phyloP scores from a whole-genome alignment of 2,888 invertebrate species.

The Diarsia dahlii region DNA sequence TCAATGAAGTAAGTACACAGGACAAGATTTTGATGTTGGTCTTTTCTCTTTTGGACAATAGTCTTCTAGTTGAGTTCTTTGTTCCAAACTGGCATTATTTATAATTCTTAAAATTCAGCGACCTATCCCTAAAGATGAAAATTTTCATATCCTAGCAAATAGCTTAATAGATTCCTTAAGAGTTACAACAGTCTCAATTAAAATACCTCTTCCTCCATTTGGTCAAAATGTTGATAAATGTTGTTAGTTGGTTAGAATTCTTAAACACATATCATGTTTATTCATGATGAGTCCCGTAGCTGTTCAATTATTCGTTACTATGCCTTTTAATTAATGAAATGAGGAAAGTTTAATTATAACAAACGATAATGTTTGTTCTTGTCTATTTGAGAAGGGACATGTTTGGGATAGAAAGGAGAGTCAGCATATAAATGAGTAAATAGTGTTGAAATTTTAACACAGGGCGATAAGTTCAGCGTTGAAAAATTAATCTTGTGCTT shows the following conservation, averaged over 20 bases:
- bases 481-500: neutral
- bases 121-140: neutral
- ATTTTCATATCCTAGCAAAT: conserved; percentile 17
- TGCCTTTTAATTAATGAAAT: conserved; percentile 65
- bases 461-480: neutral
- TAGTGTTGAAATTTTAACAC: neutral
- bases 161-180: neutral
- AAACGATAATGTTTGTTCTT: conserved; percentile 59
- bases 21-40: neutral
- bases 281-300: conserved; percentile 55
- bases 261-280: conserved; percentile 54
- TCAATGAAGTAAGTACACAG: neutral
- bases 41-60: neutral
- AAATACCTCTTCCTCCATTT: conserved; percentile 43
- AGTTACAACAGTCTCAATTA: conserved; percentile 43
- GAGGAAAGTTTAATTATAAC: conserved; percentile 61
- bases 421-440: neutral
- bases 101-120: neutral
- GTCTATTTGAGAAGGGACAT: conserved; percentile 27
- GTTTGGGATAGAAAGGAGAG: conserved; percentile 17
- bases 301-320: conserved; percentile 60
- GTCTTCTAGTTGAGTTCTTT: neutral
- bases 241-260: conserved; percentile 28
- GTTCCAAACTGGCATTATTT: neutral
- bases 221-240: conserved; percentile 34